Base-by-base conservation (phyloP, 2,797 vertebrate species). In the Sebastes diaconus region DNA sequence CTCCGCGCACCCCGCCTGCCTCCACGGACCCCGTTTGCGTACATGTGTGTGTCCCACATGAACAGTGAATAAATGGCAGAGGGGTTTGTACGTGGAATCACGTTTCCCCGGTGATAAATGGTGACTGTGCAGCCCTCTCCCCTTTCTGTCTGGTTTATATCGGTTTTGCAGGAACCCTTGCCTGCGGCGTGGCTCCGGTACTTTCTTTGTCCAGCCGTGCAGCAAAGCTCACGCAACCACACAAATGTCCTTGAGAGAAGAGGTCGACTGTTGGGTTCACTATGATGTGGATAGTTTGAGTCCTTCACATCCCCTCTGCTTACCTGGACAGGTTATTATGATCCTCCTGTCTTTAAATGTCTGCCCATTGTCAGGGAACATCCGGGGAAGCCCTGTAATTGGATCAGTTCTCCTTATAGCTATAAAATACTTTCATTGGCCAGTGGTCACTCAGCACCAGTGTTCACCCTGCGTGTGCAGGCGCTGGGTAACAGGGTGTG, bases 401-500 rank as follows among this genome's bases (percentile, higher is more conserved):
- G 57, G 69, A 90, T 88, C 70, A 77, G 20, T 84, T 84, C 57
- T 84, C 73, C 52, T 75, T 59, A 46, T 46, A 52, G 24, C 77
- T 30, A 34, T 75, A 39, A 74, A 86, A 76, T 65, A 59, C 86
- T 68, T 58, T 86, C 36, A 90, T 59, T 86, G 84, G 82, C 55
- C 60, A 60, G 82, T 20, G 69, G 87, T 86, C 78, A 68, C 73
- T 87, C 79, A 39, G 70, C 61, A 59, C 52, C 64, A 34, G 39
- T 73, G 68, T 75, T 69, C 52, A 60, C 58, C 54, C 64, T 55
- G 63, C 55, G 59, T 67, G 86, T 84, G 86, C 80, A 90, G 70
- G 63, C 81, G 20, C 76, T 87, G 81, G 87, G 81, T 91, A 79
- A 81, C 87, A 73, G 81, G 57, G 80, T 85, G 88, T 89, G 88